Base-by-base conservation (phyloP, 1,140 invertebrate genomes). In the Ericerus pela region DNA sequence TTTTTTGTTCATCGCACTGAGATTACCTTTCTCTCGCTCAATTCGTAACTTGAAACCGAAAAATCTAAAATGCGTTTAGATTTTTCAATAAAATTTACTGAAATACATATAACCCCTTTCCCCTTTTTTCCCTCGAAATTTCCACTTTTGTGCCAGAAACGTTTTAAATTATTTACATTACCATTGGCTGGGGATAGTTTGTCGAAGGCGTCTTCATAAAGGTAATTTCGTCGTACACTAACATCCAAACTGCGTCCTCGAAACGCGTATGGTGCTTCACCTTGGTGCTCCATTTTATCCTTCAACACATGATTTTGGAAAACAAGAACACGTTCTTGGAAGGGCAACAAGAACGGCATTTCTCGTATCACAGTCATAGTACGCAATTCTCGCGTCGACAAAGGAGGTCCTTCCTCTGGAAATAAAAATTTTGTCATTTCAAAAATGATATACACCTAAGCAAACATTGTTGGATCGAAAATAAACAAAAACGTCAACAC, bases 171-270 rank as follows among this genome's bases (percentile, higher is more conserved):
- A n/a, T n/a, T 6, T 16, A 8, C 59, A 65, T 67, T 70, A 85
- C 85, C 85, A 74, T 94, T 96, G 63, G 91, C 85, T 1, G 77
- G 76, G 4, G 89, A 89, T 0, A 97, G 70, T 69, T 94, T 94
- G 27, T 94, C 90, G 70, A 92, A 96, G 0, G 94, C 90, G 73
- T 98, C 95, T 72, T 98, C 95, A 69, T 98, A 98, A 0, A 98
- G 74, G 72, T 94, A 92, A 63, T 86, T 88, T 54, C 95, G 74
- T 51, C 94, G 73, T 2, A 96, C 85, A 16, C 80, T 79, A 1
- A 96, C 77, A 61, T 81, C 77, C 54, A 92, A 88, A 22, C 76
- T 75, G 0, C 83, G 79, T 0, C 84, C 84, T 58, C 81, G 79
- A 60, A 85, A 73, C 65, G 88, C 86, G 56, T 84, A 78, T 1